These are phyloP conservation scores for Orthosia gracilis DNA, from an alignment of 2,888 invertebrate species.

Conservation along the genomic window DNA sequence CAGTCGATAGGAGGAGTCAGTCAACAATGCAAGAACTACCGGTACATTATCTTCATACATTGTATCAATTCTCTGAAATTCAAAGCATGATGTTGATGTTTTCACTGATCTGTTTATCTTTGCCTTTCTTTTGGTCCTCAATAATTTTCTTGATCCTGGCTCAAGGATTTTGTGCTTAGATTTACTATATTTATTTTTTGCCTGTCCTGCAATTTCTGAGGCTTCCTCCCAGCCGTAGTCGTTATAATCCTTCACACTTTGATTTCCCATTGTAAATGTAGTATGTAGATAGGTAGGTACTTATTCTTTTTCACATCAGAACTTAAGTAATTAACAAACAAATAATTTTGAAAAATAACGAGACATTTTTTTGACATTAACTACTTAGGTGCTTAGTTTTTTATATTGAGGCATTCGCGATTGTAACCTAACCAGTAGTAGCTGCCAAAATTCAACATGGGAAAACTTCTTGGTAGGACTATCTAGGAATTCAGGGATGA, in stretches of 20 bases:
- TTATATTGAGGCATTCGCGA: background rate
- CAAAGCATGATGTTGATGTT: constrained; percentile 33
- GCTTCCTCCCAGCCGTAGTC: constrained; percentile 36
- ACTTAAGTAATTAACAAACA: constrained; percentile 9
- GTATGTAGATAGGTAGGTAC: background rate
- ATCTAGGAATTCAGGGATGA: no score
- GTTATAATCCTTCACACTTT: constrained; percentile 50
- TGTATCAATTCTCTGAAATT: constrained; percentile 59
- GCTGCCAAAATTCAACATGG: background rate
- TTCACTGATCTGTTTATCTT: constrained; percentile 42
- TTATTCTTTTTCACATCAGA: constrained; percentile 16
- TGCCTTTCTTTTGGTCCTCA: constrained; percentile 48
- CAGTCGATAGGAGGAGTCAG: constrained; percentile 57
- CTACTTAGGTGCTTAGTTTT: constrained; percentile 1
- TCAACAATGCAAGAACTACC: constrained; percentile 67
- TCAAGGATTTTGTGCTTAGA: constrained; percentile 33
- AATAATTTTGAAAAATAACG: constrained; percentile 35
- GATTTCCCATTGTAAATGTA: constrained; percentile 65
- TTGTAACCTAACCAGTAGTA: constrained; percentile 29
- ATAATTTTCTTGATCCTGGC: constrained; percentile 44
- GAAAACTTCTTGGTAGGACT: constrained; percentile 7
- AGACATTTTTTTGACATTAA: constrained; percentile 35
- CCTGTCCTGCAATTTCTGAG: constrained; percentile 48
- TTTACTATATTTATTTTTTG: constrained; percentile 30
- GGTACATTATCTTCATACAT: constrained; percentile 64